A percentile compares a stretch with the other conserved stretches of the same genome.
Evolutionary conservation across 1,140 invertebrate genomes (phyloP).

Genomic region (Eulimnadia texana): DNA sequence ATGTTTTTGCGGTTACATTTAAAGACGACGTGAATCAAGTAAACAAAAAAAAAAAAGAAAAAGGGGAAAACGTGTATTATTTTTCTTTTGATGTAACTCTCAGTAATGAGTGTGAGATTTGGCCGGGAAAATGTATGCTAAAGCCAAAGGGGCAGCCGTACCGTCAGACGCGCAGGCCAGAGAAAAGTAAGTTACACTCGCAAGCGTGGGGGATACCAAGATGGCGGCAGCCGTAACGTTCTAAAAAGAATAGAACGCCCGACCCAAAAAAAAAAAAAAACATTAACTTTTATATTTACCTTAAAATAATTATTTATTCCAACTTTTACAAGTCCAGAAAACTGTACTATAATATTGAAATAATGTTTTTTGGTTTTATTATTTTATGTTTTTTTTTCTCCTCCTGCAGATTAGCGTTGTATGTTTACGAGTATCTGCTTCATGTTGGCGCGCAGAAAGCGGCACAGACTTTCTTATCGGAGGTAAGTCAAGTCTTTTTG

Average conservation of each 20-base stretch:
- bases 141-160: conserved; percentile 79
- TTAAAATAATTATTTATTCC: no score
- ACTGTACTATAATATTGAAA: no score
- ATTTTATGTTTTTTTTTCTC: conserved; percentile 26
- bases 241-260: no score
- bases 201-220: not conserved
- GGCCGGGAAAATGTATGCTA: conserved; percentile 53
- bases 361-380: not conserved
- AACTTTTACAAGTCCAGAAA: not conserved
- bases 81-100: not conserved
- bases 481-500: no score
- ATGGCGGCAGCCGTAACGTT: not conserved
- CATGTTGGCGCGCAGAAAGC: conserved; percentile 97
- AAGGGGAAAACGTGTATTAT: not conserved
- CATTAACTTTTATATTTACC: no score
- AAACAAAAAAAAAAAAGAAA: not conserved
- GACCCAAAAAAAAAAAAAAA: no score
- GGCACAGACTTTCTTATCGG: conserved; percentile 93
- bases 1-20: not conserved
- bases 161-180: conserved; percentile 86
- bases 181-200: conserved; percentile 56
- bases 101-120: not conserved
- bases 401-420: conserved; percentile 76
- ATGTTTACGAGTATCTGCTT: conserved; percentile 97
- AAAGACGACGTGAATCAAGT: not conserved